Conservation (phyloP, 2,113 vertebrate species). For the Centropus bengalensis region DNA sequence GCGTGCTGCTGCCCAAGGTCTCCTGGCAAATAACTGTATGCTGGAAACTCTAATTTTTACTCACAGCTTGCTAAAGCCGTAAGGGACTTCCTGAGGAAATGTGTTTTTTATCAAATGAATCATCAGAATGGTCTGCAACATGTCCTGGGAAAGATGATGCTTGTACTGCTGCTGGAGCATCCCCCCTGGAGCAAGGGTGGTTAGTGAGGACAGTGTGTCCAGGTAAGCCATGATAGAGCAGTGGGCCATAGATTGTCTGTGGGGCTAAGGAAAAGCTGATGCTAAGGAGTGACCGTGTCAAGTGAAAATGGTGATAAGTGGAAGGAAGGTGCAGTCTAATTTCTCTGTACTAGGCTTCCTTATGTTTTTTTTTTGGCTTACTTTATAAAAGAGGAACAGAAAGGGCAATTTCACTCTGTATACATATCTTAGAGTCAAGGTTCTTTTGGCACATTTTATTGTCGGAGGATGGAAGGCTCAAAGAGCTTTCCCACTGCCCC, state of each 20-base stretch:
- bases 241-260: not conserved
- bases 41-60: not conserved
- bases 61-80: not conserved
- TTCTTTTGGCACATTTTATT: not conserved
- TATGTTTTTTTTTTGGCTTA: not conserved
- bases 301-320: not conserved
- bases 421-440: not conserved
- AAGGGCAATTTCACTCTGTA: not conserved
- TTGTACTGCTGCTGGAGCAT: not conserved
- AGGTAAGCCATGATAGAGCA: not conserved
- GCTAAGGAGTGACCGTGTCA: too few relatives aligned
- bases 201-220: not conserved
- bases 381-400: not conserved
- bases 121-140: rapidly evolving
- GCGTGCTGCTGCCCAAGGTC: not conserved
- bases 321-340: not conserved
- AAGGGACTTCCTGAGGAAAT: not conserved
- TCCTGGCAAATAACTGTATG: not conserved
- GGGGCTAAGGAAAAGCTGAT: not conserved
- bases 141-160: not conserved
- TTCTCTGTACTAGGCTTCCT: not conserved
- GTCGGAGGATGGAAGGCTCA: not conserved
- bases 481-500: not conserved
- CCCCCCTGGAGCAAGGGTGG: rapidly evolving
- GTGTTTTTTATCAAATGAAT: not conserved